Percentiles rank a stretch among this genome's conserved stretches.
Evolutionary conservation across 2,797 vertebrate species (phyloP).

Genomic region (Pangasius mekongensis): DNA sequence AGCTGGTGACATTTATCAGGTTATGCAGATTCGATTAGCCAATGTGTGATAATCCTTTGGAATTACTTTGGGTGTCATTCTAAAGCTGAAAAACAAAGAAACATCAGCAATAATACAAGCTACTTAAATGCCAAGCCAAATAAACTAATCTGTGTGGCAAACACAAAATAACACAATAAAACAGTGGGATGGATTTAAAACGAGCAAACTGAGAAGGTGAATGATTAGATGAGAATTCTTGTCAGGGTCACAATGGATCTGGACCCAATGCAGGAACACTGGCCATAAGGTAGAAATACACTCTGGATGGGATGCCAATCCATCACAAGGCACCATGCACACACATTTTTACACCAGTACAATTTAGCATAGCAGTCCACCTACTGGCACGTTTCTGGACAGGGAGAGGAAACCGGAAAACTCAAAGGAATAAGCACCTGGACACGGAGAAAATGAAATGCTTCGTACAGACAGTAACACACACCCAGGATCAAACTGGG

Average conservation of each 20-base stretch:
- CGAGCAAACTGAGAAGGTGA: neutral
- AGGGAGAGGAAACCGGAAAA: neutral
- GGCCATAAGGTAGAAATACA: neutral
- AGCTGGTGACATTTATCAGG: neutral
- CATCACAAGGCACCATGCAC: neutral
- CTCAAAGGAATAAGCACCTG: neutral
- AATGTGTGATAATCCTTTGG: neutral
- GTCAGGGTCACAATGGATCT: neutral
- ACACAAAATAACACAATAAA: neutral
- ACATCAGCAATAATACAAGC: neutral
- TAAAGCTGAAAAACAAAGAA: constrained; percentile 1
- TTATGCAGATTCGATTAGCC: neutral
- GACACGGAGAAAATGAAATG: neutral
- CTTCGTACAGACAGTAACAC: neutral
- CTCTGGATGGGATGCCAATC: neutral
- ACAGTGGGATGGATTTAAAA: neutral
- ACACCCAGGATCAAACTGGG: neutral
- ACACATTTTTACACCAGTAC: neutral
- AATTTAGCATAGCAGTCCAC: neutral
- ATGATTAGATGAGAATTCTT: neutral
- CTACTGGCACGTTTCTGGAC: neutral
- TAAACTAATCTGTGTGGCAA: neutral
- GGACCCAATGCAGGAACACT: no score
- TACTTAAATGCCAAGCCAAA: neutral
- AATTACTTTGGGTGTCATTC: neutral